A percentile compares a stretch with the other conserved stretches of the same genome.
These are phyloP conservation scores for Paralichthys olivaceus DNA, from an alignment of 2,113 vertebrate genomes.

Conservation along the genomic window DNA sequence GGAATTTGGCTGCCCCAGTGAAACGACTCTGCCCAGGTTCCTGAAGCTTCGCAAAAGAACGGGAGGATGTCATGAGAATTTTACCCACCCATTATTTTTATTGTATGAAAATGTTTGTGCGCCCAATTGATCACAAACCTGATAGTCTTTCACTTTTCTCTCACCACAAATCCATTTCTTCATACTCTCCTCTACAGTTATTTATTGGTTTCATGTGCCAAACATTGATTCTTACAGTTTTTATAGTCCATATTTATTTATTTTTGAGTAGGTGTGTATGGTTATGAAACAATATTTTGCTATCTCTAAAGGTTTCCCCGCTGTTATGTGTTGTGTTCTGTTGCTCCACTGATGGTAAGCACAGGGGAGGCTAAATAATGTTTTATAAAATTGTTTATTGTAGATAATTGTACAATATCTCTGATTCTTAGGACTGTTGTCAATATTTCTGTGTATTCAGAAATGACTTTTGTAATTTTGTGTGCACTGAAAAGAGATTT, in stretches of 20 bases:
- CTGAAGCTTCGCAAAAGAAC: slow-evolving; percentile 8
- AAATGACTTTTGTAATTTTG: slow-evolving; percentile 81
- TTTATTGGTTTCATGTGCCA: slow-evolving; percentile 74
- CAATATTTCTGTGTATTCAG: slow-evolving; percentile 68
- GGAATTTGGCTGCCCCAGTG: slow-evolving; percentile 61
- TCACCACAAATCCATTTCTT: slow-evolving; percentile 51
- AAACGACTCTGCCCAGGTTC: slow-evolving; percentile 30
- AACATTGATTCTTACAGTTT: slow-evolving; percentile 74
- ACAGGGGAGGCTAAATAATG: slow-evolving; percentile 68
- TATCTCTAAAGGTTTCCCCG: slow-evolving; percentile 44
- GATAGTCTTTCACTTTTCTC: slow-evolving; percentile 36
- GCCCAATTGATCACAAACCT: slow-evolving; percentile 49
- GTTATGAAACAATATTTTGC: slow-evolving; percentile 69
- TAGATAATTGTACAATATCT: slow-evolving; percentile 84
- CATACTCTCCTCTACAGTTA: slow-evolving; percentile 38
- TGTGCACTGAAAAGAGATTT: slow-evolving; percentile 78
- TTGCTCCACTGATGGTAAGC: slow-evolving; percentile 59
- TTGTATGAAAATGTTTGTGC: slow-evolving; percentile 62
- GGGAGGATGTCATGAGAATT: slow-evolving; percentile 33
- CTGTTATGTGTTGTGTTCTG: slow-evolving; percentile 55
- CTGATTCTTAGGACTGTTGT: slow-evolving; percentile 70
- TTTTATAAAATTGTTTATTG: slow-evolving; percentile 82
- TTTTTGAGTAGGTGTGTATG: slow-evolving; percentile 70
- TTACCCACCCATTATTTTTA: slow-evolving; percentile 53
- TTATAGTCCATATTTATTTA: slow-evolving; percentile 81